These are phyloP conservation scores for Phorcus lineatus DNA, from an alignment of 2,888 invertebrate species.

Conservation along the genomic window DNA sequence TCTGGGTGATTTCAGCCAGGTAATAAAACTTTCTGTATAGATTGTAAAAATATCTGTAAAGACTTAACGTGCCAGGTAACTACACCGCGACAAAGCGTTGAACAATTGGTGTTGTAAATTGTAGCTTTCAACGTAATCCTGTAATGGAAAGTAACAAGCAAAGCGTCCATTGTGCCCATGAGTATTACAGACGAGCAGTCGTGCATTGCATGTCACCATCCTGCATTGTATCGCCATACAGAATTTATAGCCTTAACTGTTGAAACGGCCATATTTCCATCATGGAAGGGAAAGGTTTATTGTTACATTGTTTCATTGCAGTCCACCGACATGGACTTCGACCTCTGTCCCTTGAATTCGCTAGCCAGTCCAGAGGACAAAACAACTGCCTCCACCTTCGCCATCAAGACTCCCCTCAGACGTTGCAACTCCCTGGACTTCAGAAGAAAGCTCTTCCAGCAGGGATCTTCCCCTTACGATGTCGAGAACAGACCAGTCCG, in stretches of 20 bases:
- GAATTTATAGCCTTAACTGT: background rate
- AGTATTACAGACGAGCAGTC: background rate
- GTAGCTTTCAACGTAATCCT: background rate
- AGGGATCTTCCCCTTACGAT: background rate
- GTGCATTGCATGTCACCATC: background rate
- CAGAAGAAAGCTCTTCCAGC: constrained; percentile 22
- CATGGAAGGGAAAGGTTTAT: background rate
- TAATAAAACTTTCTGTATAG: background rate
- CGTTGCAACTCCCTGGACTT: constrained; percentile 18
- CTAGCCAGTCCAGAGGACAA: background rate
- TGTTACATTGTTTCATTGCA: background rate
- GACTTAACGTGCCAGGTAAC: background rate
- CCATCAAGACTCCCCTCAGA: constrained; percentile 11
- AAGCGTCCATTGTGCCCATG: background rate
- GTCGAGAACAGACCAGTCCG: background rate
- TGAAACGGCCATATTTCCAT: background rate
- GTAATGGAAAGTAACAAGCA: background rate
- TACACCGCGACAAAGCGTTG: background rate
- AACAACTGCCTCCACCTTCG: background rate
- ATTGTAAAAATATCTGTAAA: too few species aligned
- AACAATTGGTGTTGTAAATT: background rate
- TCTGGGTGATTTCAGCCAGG: background rate
- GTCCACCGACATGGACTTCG: constrained; percentile 17
- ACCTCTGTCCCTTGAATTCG: background rate
- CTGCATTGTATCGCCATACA: background rate